Evolutionary conservation across 2,797 vertebrate genomes (phyloP), one percentile per base, ranked within the genome.

Genomic region (Trematomus bernacchii): DNA sequence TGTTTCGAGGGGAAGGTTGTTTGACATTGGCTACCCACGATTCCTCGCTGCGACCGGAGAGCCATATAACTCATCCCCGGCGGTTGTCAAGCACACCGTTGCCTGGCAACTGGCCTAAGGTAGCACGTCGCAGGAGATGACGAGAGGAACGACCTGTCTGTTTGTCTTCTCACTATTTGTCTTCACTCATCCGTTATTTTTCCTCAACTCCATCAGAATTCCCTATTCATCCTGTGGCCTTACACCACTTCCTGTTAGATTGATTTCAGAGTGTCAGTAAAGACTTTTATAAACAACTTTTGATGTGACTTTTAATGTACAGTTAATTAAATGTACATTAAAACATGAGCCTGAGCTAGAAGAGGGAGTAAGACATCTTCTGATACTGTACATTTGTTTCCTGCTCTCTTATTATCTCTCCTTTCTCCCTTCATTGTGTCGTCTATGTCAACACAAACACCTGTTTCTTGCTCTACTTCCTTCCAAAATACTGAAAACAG

Each of bases 101-200:
- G 91, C 93, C 82, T 93, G 92, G 93, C 88, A 93, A 93, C 92
- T 80, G 72, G 84, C 86, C 87, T 85, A 77, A 89, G 79, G 85
- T 76, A 82, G 71, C 74, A 53, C 66, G 68, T 48, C 1, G 11
- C 44, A 18, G 27, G 59, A 61, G 71, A 82, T 30, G 76, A 71
- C 1, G 40, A 50, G 33, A 52, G 55, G 27, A 66, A 63, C 5
- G 50, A 46, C 0, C 75, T 60, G 44, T 21, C 42, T 27, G 27
- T 27, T 27, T 33, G 10, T 37, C 47, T 18, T 47, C 21, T 19
- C 54, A 27, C 12, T 40, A 30, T 64, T 42, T 66, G 44, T 30
- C 66, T 18, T 44, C 8, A 13, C 11, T 57, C 27, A 61, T 48
- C 61, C n/a, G 3, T 21, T 18, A n/a, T 60, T 57, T 62, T 4